These are phyloP conservation scores for Phenacoccus solenopsis DNA, from an alignment of 1,140 invertebrate species.

Conservation along the genomic window DNA sequence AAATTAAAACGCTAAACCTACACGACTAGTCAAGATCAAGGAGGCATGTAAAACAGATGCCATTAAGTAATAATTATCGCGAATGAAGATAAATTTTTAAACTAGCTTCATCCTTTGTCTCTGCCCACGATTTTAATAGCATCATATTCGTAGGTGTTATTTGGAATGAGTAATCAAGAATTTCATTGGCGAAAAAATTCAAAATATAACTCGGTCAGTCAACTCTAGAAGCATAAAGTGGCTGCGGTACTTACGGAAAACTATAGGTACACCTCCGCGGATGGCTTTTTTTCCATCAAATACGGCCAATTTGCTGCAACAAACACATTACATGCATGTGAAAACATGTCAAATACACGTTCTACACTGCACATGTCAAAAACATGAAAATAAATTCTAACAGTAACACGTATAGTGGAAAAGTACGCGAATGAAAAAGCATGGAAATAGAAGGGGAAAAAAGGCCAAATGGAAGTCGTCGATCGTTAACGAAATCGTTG, in stretches of 20 bases:
- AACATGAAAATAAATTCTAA: not conserved
- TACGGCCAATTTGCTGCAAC: constrained; percentile 76
- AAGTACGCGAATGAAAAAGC: constrained; percentile 18
- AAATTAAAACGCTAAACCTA: not conserved
- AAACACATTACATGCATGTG: constrained; percentile 20
- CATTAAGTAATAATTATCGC: not conserved
- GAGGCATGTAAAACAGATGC: not conserved
- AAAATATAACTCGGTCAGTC: not conserved
- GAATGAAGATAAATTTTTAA: not conserved
- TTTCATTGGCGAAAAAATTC: not conserved
- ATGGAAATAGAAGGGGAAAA: constrained; percentile 14
- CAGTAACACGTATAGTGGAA: not conserved
- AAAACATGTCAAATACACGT: not conserved
- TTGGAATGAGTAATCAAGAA: not conserved
- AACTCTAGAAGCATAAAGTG: no score
- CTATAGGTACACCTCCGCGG: constrained; percentile 85
- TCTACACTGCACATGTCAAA: constrained; percentile 1
- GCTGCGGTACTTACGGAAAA: constrained; percentile 88
- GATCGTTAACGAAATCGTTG: constrained; percentile 24
- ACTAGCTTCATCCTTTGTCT: constrained; percentile 1
- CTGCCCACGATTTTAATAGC: not conserved
- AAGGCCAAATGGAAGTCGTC: constrained; percentile 13
- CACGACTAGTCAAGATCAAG: not conserved
- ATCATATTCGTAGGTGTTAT: not conserved
- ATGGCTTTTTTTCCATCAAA: constrained; percentile 93